Percentiles rank a stretch among this genome's conserved stretches.
Evolutionary conservation across 2,888 invertebrate species (phyloP).

Genomic region (Nycteola revayana): DNA sequence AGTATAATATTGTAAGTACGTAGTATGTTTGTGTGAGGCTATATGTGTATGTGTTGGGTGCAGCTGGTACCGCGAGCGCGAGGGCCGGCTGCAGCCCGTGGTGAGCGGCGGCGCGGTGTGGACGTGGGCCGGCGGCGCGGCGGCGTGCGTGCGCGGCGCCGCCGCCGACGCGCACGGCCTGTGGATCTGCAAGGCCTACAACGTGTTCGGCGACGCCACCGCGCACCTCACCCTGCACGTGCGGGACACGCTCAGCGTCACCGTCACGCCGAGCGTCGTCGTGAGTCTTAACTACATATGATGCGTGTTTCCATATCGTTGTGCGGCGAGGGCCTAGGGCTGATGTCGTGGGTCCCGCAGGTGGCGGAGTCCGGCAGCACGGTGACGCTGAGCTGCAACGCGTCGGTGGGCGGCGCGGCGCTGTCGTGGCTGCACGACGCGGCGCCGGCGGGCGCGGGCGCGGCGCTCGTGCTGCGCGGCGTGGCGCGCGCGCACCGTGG

Average conservation of each 20-base stretch:
- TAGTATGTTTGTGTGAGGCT: neutral
- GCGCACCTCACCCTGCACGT: constrained; percentile 84
- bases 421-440: constrained; percentile 88
- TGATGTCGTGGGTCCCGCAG: constrained; percentile 78
- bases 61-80: constrained; percentile 81
- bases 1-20: too few relatives aligned
- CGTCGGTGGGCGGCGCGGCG: constrained; percentile 63
- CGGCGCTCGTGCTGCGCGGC: constrained; percentile 46
- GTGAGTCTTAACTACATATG: too few relatives aligned
- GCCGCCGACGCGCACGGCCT: constrained; percentile 83
- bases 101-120: constrained; percentile 63
- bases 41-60: neutral
- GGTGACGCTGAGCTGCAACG: constrained; percentile 86
- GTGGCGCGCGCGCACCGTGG: constrained; percentile 90
- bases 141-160: constrained; percentile 85
- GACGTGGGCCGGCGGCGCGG: constrained; percentile 86
- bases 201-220: constrained; percentile 85
- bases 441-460: constrained; percentile 70
- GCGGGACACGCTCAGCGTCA: constrained; percentile 82
- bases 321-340: constrained; percentile 1
- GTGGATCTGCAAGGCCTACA: constrained; percentile 87
- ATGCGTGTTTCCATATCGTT: too few relatives aligned
- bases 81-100: constrained; percentile 73
- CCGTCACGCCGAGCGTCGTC: constrained; percentile 81
- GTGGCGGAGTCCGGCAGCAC: constrained; percentile 86